Percentiles rank a stretch among this genome's conserved stretches.
phyloP scores from a whole-genome alignment of 2,888 invertebrate genomes.

The Endomychus coccineus region DNA sequence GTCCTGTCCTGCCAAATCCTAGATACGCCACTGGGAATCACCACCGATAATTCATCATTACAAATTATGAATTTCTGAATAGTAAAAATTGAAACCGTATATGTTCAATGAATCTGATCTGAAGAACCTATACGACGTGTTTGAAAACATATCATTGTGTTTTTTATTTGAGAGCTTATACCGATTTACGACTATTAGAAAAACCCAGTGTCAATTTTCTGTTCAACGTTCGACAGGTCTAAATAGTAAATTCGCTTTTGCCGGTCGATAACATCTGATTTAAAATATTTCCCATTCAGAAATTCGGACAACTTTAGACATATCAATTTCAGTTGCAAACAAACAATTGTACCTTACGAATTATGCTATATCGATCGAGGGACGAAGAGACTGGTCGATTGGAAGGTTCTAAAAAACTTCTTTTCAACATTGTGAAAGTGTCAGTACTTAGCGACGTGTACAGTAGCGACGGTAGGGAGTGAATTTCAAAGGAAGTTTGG shows the following conservation, averaged over 20 bases:
- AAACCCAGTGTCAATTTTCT: conserved; percentile 33
- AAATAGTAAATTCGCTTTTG: conserved; percentile 34
- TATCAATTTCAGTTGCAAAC: conserved; percentile 19
- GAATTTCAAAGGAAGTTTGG: conserved; percentile 34
- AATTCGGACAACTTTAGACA: conserved; percentile 32
- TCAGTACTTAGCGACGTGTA: conserved; percentile 42
- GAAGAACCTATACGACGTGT: no score
- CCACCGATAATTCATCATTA: no score
- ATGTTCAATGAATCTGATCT: no score
- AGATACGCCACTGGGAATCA: no score
- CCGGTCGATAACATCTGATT: conserved; percentile 31
- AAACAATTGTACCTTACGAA: no score
- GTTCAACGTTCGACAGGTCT: conserved; percentile 28
- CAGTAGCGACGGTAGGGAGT: conserved; percentile 38
- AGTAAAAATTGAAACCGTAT: no score
- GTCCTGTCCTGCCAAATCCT: no score
- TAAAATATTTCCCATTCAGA: conserved; percentile 34
- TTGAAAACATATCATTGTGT: no score
- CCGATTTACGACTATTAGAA: conserved; percentile 20
- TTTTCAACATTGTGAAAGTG: conserved; percentile 42
- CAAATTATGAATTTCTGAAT: no score
- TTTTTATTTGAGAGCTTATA: no score
- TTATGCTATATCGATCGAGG: no score
- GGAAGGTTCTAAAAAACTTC: conserved; percentile 35
- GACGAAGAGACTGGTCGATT: conserved; percentile 29